phyloP scores from a whole-genome alignment of 1,140 invertebrate species.

The Pseudomyrmex gracilis region DNA sequence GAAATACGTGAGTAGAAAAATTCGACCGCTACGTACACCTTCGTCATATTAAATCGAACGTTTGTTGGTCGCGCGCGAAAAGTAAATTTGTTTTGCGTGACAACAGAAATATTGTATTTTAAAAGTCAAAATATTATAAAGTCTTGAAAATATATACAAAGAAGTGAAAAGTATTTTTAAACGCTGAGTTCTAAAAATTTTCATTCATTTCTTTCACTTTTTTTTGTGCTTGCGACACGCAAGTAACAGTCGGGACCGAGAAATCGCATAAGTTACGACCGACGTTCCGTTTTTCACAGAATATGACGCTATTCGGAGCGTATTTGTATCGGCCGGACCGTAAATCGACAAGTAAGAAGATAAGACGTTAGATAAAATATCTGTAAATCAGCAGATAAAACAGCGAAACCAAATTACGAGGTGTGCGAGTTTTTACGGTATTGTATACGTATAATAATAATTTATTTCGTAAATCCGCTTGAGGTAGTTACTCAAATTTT shows the following conservation, averaged over 20 bases:
- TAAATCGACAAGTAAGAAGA: slow-evolving; percentile 71
- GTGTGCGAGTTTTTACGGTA: slow-evolving; percentile 22
- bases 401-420: slow-evolving; percentile 66
- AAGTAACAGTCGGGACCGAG: slow-evolving; percentile 43
- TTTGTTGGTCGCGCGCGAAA: background rate
- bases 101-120: background rate
- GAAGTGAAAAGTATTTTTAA: slow-evolving; percentile 3
- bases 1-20: background rate
- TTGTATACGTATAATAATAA: slow-evolving; percentile 31
- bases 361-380: slow-evolving; percentile 44
- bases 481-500: background rate
- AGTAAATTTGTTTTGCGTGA: background rate
- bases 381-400: slow-evolving; percentile 72
- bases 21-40: background rate
- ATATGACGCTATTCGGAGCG: slow-evolving; percentile 33
- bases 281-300: slow-evolving; percentile 53
- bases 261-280: slow-evolving; percentile 69
- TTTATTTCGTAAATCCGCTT: background rate
- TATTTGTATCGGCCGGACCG: slow-evolving; percentile 43
- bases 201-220: background rate
- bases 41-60: background rate
- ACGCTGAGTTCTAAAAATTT: background rate
- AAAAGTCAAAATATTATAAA: too few species aligned
- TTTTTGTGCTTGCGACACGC: slow-evolving; percentile 34
- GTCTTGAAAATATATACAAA: background rate